These are phyloP conservation scores for Heliconius hermathena DNA, from an alignment of 1,140 invertebrate species.

Conservation along the genomic window DNA sequence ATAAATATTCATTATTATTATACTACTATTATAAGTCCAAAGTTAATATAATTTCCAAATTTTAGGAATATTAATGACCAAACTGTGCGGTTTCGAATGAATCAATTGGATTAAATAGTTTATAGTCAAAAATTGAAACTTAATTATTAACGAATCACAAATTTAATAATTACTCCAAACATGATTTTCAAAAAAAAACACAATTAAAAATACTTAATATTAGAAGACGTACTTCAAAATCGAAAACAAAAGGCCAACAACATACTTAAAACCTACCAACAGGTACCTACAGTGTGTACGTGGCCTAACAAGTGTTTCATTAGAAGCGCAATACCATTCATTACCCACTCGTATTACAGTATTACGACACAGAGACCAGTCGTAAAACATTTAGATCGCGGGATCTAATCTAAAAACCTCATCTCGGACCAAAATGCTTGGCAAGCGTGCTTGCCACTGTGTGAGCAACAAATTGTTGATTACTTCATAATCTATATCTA, in stretches of 20 bases:
- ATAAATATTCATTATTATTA: too few species aligned
- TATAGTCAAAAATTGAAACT: too few species aligned
- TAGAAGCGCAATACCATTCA: conserved; percentile 37
- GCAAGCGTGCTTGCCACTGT: conserved; percentile 33
- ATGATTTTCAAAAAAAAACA: too few species aligned
- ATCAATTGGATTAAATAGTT: too few species aligned
- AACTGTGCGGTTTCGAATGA: too few species aligned
- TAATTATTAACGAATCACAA: too few species aligned
- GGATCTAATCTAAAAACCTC: conserved; percentile 45
- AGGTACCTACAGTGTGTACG: neutral
- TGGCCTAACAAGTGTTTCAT: neutral
- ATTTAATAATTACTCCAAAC: too few species aligned
- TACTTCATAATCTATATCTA: neutral
- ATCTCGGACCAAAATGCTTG: conserved; percentile 45
- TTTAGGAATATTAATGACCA: too few species aligned
- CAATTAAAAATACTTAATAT: too few species aligned
- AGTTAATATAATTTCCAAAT: too few species aligned
- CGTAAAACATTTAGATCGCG: conserved; percentile 45
- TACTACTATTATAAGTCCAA: too few species aligned
- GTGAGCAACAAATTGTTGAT: conserved; percentile 1
- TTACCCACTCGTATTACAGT: conserved; percentile 39
- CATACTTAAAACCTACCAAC: neutral
- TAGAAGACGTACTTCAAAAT: too few species aligned
- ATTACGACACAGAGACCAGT: conserved; percentile 43
- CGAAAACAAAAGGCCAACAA: neutral